These are phyloP conservation scores for Mythimna ferrago DNA, from an alignment of 2,888 invertebrate species.

Conservation along the genomic window DNA sequence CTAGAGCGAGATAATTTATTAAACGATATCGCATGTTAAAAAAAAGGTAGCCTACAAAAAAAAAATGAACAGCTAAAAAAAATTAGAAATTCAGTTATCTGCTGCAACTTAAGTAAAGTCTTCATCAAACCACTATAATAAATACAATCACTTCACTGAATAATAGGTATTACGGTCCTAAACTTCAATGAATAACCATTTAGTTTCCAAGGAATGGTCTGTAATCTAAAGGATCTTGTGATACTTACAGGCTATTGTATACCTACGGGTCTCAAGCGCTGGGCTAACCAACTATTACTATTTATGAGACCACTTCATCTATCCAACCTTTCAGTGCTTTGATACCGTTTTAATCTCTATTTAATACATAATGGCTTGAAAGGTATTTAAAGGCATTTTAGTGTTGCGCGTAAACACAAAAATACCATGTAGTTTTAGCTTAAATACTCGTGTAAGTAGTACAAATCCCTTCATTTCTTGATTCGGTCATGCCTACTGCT, in stretches of 20 bases:
- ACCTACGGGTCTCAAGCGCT: background rate
- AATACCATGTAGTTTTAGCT: background rate
- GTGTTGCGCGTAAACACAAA: background rate
- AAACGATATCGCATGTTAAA: too few relatives aligned
- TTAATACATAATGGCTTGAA: constrained; percentile 8
- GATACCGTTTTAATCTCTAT: constrained; percentile 41
- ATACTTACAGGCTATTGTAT: constrained; percentile 7
- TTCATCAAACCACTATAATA: too few relatives aligned
- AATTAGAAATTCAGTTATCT: too few relatives aligned
- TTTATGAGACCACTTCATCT: constrained; percentile 37
- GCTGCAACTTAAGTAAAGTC: too few relatives aligned
- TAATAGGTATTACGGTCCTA: background rate
- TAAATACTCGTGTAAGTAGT: background rate
- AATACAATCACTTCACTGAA: background rate
- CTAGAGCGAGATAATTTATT: too few relatives aligned
- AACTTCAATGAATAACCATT: constrained; percentile 2
- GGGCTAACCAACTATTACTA: constrained; percentile 34
- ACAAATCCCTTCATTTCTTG: too few relatives aligned
- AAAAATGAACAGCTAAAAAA: too few relatives aligned
- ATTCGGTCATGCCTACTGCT: too few relatives aligned
- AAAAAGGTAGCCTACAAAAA: too few relatives aligned
- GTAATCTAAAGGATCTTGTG: background rate
- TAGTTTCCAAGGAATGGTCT: background rate
- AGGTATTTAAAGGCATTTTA: constrained; percentile 15
- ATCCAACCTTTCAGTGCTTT: constrained; percentile 22